Evolutionary conservation across 2,888 invertebrate species (phyloP), one percentile per base, ranked within the genome.

Genomic region (Pemphredon lugubris): DNA sequence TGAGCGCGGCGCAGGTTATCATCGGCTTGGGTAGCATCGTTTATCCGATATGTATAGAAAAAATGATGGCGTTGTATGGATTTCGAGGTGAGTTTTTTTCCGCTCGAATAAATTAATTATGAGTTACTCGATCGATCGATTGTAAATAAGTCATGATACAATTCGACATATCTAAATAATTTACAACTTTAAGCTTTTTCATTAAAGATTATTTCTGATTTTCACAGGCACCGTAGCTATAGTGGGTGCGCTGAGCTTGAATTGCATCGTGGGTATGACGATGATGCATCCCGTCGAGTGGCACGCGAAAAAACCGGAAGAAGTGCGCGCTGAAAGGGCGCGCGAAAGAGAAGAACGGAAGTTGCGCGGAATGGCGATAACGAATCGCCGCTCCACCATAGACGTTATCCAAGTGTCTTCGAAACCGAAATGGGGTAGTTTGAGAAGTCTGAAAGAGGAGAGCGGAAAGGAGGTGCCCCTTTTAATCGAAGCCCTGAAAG

Each of bases 231-330:
- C 94, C 11, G 90, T 94, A 2, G 91, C 93, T 5, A 86, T 95
- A 30, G 90, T 94, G 11, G 93, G 94, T 70, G 95, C 92, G 0
- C 85, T 95, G 30, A 94, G 94, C 82, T 88, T 94, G 11, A 92
- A 95, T 84, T 90, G 93, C 14, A 89, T 95, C 18, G 91, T 93
- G 26, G 95, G 94, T 0, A 94, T 94, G 93, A 82, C 93, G 44
- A 90, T 94, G 39, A 93, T 95, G 93, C 94, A 95, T 80, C 95
- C 95, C 79, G 93, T 94, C 0, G 93, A 94, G 84, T 94, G 94
- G 94, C 94, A 95, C 50, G 48, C 69, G 9, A 83, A 55, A 3
- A 79, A 77, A 14, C 60, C 75, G 48, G 71, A 75, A 48, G 79
- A 79, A 45, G 81, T 80, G 23, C 79, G 68, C 40, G 85, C 66